Conservation (phyloP, 2,797 vertebrate species). For the Manis javanica region DNA sequence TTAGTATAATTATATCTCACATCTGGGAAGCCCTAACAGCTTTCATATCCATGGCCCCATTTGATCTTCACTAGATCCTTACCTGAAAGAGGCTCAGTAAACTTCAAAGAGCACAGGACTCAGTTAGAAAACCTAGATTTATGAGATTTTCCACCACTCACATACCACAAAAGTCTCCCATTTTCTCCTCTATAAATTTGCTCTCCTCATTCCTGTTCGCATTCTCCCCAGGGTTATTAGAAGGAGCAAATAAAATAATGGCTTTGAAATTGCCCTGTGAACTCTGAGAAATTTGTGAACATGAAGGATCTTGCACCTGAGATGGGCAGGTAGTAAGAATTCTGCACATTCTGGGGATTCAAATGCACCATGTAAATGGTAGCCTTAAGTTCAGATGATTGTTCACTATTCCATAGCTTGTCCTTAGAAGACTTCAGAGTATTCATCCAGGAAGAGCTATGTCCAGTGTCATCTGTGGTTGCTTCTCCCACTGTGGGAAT, state of each 20-base stretch:
- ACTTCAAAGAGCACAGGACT: not conserved
- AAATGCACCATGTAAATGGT: not conserved
- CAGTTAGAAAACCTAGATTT: slow-evolving; percentile 5
- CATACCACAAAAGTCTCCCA: not conserved
- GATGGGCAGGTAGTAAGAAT: not conserved
- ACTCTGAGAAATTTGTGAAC: not conserved
- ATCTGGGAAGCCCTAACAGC: not conserved
- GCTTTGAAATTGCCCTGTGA: slow-evolving; percentile 14
- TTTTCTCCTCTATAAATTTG: not conserved
- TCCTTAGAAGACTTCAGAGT: not conserved
- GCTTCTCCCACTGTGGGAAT: not conserved
- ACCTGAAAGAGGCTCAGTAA: not conserved
- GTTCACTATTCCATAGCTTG: not conserved
- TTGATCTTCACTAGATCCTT: not conserved
- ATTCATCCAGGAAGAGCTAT: not conserved
- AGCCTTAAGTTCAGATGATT: not conserved
- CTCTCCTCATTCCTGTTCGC: not conserved
- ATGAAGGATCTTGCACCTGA: not conserved
- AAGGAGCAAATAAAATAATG: slow-evolving; percentile 36
- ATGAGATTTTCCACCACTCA: not conserved
- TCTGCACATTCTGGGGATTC: not conserved
- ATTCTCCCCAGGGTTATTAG: not conserved
- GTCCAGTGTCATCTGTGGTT: not conserved
- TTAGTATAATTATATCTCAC: not conserved
- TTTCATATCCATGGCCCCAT: not conserved